These are phyloP conservation scores for Bombycilla garrulus DNA, from an alignment of 2,113 vertebrate species.

Conservation along the genomic window DNA sequence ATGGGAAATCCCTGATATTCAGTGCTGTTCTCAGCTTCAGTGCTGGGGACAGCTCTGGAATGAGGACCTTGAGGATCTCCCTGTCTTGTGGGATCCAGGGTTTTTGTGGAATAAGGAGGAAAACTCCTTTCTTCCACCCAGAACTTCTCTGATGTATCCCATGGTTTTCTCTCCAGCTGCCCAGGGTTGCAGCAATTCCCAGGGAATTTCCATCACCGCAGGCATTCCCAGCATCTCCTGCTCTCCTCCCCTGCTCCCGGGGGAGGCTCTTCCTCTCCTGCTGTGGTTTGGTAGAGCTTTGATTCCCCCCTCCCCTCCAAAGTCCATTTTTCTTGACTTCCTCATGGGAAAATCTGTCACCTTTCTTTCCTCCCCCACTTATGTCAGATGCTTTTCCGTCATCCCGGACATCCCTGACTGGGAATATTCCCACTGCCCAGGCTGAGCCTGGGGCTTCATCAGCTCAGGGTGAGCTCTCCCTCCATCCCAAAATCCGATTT, in stretches of 20 bases:
- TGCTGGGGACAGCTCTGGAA: neutral
- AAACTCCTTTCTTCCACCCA: neutral
- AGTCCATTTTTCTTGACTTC: neutral
- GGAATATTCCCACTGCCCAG: neutral
- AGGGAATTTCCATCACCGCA: neutral
- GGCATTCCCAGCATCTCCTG: neutral
- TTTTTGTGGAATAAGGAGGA: neutral
- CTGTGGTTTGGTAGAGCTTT: neutral
- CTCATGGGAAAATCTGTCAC: neutral
- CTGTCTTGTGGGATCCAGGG: neutral
- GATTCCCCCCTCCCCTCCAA: neutral
- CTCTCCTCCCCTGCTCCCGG: fast-evolving
- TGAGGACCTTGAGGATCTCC: neutral
- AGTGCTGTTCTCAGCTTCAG: neutral
- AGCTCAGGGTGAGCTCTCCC: neutral
- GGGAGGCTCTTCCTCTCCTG: neutral
- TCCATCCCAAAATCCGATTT: neutral
- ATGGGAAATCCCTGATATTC: neutral
- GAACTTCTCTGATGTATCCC: neutral
- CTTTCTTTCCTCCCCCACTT: neutral
- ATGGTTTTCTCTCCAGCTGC: neutral
- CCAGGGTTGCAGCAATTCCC: neutral
- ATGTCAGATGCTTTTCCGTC: neutral
- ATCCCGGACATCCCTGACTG: neutral
- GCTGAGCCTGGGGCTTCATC: neutral